Evolutionary conservation across 2,888 invertebrate species (phyloP), one percentile per base, ranked within the genome.

Genomic region (Machimus atricapillus): DNA sequence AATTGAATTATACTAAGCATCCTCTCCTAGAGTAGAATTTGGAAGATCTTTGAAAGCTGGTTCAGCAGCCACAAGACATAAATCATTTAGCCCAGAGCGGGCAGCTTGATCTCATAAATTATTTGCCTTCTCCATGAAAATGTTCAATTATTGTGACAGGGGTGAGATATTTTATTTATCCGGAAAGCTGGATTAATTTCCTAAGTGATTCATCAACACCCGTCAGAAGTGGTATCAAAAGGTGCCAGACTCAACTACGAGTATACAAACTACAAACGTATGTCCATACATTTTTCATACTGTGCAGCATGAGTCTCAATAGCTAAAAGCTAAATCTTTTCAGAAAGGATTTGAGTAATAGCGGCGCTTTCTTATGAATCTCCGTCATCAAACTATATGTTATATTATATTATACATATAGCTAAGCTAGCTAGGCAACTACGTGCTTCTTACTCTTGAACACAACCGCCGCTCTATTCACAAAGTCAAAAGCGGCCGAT

Each of bases 171-270:
- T 78, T 43, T 43, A 78, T 78, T 78, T 78, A 78, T 78, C 78
- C 23, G 23, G 23, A 43, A 43, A 43, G 43, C 40, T 23, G 76
- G 40, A 78, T 40, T 78, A 78, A 78, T 78, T 78, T 43, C 23
- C 78, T 78, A 43, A 40, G 78, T 78, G 40, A 78, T 78, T 78
- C 78, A 78, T 78, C 78, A 78, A 78, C 78, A 78, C 43, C 78
- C 78, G 46, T 78, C 78, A 46, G 43, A 78, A 78, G 23, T 78
- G 23, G 23, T 78, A 78, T 78, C 40, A 78, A 78, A 78, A 43
- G 23, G 78, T 43, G n/a, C 23, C 37, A 43, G n/a, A 37, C 43
- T 46, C 9, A 19, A 12, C 23, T 23, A n/a, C 7, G n/a, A n/a
- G n/a, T n/a, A n/a, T n/a, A 40, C 12, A 40, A 40, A 40, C 40